phyloP scores from a whole-genome alignment of 2,888 invertebrate genomes.

The Ephialtes manifestator region DNA sequence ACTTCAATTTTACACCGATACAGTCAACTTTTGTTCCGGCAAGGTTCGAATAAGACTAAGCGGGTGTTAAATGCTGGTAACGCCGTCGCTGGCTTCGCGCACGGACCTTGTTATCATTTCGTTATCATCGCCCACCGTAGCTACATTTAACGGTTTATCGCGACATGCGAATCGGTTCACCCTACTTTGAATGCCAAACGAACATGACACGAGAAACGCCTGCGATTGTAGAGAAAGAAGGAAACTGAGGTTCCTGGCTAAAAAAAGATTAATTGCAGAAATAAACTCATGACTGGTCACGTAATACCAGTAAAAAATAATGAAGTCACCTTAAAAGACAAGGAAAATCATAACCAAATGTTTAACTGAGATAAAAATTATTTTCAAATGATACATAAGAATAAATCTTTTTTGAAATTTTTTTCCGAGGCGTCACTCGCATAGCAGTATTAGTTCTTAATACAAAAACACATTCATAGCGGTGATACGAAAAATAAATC shows the following conservation, averaged over 20 bases:
- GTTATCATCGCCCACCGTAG: conserved; percentile 53
- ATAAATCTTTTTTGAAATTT: not conserved
- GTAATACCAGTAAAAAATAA: not conserved
- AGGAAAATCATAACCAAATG: not conserved
- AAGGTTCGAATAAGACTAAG: conserved; percentile 24
- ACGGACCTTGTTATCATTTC: conserved; percentile 60
- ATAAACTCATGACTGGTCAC: not conserved
- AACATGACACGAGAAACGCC: conserved; percentile 37
- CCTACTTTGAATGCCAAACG: conserved; percentile 39
- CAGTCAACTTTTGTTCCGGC: not conserved
- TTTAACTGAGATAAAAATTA: not conserved
- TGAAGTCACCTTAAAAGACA: not conserved
- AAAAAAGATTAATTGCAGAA: not conserved
- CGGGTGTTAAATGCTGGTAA: conserved; percentile 60
- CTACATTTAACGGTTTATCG: conserved; percentile 58
- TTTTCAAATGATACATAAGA: not conserved
- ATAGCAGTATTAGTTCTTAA: too few species aligned
- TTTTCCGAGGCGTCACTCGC: too few species aligned
- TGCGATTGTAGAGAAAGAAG: not conserved
- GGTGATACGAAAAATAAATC: too few species aligned
- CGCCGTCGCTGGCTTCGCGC: conserved; percentile 23
- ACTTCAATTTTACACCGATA: not conserved
- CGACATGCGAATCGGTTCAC: conserved; percentile 60
- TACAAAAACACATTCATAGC: too few species aligned
- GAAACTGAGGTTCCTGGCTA: not conserved